Evolutionary conservation across 2,797 vertebrate genomes (phyloP).

Genomic region (Anguilla pacifica): DNA sequence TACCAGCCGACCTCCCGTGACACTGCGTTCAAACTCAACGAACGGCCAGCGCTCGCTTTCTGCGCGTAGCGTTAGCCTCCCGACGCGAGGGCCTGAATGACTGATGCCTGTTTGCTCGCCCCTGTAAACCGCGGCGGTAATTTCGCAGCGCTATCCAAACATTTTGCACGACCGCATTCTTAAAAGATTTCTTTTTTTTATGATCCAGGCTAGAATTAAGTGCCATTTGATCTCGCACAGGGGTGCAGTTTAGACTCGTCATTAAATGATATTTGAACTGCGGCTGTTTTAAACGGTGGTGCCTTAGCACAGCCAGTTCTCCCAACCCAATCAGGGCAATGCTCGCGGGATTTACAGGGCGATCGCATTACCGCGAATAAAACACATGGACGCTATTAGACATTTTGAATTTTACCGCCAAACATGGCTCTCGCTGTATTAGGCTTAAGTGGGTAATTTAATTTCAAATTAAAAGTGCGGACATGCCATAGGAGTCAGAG

Average conservation of each 20-base stretch:
- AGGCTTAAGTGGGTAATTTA: conserved; percentile 52
- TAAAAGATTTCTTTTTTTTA: not conserved
- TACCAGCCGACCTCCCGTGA: not conserved
- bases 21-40: not conserved
- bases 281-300: conserved; percentile 50
- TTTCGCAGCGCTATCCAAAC: conserved; percentile 35
- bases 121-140: conserved; percentile 32
- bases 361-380: conserved; percentile 63
- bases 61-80: not conserved
- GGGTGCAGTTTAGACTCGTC: conserved; percentile 12
- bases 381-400: conserved; percentile 62
- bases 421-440: conserved; percentile 61
- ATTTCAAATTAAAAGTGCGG: conserved; percentile 51
- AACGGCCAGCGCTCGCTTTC: not conserved
- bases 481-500: conserved; percentile 55
- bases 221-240: not conserved
- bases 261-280: conserved; percentile 42
- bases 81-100: not conserved
- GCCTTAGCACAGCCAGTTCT: conserved; percentile 58
- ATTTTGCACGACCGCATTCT: conserved; percentile 20
- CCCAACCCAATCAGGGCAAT: conserved; percentile 55
- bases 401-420: conserved; percentile 55
- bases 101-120: conserved; percentile 2
- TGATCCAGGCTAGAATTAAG: conserved; percentile 9
- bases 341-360: conserved; percentile 44